Percentiles rank a stretch among this genome's conserved stretches.
Conservation (phyloP, 2,888 invertebrate species). For the Mythimna impura region DNA sequence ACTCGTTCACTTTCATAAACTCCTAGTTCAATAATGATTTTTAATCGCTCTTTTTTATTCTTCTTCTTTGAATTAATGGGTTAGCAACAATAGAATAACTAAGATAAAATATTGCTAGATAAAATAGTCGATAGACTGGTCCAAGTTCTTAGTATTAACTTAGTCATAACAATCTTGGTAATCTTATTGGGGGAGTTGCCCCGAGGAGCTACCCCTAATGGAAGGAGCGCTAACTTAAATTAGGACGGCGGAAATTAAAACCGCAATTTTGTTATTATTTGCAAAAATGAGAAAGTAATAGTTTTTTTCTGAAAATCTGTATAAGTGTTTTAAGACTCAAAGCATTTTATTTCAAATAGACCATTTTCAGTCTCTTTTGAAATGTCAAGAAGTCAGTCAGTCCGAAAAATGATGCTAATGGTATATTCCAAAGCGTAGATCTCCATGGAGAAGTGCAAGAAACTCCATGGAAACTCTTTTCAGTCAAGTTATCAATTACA, state of each 20-base stretch:
- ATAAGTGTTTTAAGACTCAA: too few species aligned
- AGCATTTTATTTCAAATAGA: too few species aligned
- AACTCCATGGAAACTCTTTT: too few species aligned
- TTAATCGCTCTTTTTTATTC: background rate
- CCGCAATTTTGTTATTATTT: slow-evolving; percentile 26
- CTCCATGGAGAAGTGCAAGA: too few species aligned
- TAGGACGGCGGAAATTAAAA: slow-evolving; percentile 32
- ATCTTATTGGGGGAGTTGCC: slow-evolving; percentile 37
- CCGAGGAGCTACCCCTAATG: slow-evolving; percentile 37
- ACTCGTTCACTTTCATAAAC: background rate
- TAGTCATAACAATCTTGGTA: slow-evolving; percentile 47
- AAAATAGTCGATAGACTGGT: background rate
- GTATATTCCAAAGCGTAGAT: too few species aligned
- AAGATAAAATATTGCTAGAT: slow-evolving; percentile 11
- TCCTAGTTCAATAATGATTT: background rate
- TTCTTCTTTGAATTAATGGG: background rate
- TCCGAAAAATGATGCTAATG: too few species aligned
- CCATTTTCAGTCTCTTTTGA: too few species aligned
- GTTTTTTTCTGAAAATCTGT: background rate
- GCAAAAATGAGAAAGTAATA: slow-evolving; percentile 2
- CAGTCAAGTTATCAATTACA: too few species aligned
- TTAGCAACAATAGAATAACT: background rate
- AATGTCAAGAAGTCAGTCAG: too few species aligned
- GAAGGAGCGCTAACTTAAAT: slow-evolving; percentile 38
- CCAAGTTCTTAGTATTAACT: slow-evolving; percentile 36